Percentiles rank a stretch among this genome's conserved stretches.
Evolutionary conservation across 2,797 vertebrate species (phyloP).

Genomic region (Rachycentron canadum): DNA sequence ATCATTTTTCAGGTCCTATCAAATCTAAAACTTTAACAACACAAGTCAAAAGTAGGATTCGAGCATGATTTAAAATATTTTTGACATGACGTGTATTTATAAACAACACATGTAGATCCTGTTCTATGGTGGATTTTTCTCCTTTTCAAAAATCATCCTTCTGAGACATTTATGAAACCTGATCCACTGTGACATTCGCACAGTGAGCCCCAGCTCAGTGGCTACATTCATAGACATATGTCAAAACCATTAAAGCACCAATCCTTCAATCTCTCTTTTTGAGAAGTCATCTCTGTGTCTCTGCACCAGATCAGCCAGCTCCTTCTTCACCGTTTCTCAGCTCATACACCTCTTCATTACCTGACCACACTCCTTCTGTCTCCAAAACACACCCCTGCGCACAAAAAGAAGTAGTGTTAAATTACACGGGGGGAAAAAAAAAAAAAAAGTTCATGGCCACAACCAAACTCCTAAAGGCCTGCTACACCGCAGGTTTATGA

Average conservation of each 20-base stretch:
- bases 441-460: not conserved
- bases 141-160: constrained; percentile 1
- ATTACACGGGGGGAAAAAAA: not conserved
- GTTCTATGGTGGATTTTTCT: not conserved
- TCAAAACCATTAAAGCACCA: constrained; percentile 35
- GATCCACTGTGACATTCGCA: constrained; percentile 18
- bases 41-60: not conserved
- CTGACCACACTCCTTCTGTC: constrained; percentile 2
- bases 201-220: not conserved
- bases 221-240: constrained; percentile 10
- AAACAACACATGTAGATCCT: not conserved
- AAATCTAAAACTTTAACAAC: not conserved
- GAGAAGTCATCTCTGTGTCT: constrained; percentile 4
- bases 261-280: constrained; percentile 33
- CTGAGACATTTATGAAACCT: constrained; percentile 16
- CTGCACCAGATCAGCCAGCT: constrained; percentile 16
- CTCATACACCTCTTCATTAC: constrained; percentile 35
- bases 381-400: not conserved
- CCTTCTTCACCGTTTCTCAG: constrained; percentile 32
- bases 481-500: too few relatives aligned
- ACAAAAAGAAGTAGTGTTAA: not conserved
- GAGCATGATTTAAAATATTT: not conserved
- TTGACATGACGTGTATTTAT: not conserved
- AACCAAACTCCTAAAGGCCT: not conserved
- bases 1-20: not conserved